Base-by-base conservation (phyloP, 2,888 invertebrate genomes). In the Scaptomyza flava region DNA sequence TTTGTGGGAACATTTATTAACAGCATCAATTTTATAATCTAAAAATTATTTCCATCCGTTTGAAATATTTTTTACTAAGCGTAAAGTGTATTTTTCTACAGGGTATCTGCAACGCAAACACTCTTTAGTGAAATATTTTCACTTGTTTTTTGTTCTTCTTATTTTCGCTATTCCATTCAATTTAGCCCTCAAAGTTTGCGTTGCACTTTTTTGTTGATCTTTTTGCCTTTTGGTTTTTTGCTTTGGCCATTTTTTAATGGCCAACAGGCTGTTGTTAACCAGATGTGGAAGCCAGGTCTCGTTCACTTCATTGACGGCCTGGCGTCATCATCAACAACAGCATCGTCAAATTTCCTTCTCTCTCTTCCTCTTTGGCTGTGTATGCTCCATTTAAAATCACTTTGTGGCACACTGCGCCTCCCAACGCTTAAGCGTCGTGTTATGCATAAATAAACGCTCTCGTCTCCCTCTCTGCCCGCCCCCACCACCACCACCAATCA, bases 391-490 rank as follows among this genome's bases (percentile, higher is more conserved):
- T 89, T 89, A 90, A 89, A 89, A 89, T 89, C 90, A 89, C 89
- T 89, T 89, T 90, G 74, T 61, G 77, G 73, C 77, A 72, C 48
- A 72, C 48, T 48, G 65, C 77, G 73, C 67, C 65, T 64, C 68
- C 46, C 53, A 57, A 52, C 34, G 33, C 64, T 38, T 38, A 65
- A 45, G 41, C 72, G 68, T 69, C 76, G 81, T 85, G 90, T 90
- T 89, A 89, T 90, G 90, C 88, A 90, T 90, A 90, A 90, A 90
- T 90, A 90, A 90, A 77, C 86, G 75, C 42, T 66, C 23, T 60
- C 56, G 47, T 31, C 56, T 9, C 23, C 47, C 11, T 17, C 17
- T 17, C 17, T 17, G 17, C 17, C 17, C 1, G 17, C 17, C 17
- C 17, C n/a, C n/a, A n/a, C n/a, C n/a, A 1, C 33, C 20, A 12